Evolutionary conservation across 2,888 invertebrate species (phyloP), one percentile per base, ranked within the genome.

Genomic region (Chloroclysta siterata): DNA sequence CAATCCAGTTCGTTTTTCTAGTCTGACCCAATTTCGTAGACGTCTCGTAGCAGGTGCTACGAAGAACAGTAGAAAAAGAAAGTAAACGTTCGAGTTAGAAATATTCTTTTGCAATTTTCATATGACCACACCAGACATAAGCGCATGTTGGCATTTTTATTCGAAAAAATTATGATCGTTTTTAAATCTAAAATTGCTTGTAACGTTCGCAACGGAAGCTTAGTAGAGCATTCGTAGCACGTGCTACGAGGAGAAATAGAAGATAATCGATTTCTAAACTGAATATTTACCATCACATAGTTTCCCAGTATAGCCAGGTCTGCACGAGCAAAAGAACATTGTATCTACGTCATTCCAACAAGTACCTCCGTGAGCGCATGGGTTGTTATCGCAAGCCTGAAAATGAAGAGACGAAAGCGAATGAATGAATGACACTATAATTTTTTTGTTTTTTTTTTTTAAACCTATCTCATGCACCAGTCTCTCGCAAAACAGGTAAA

Each of bases 321-420:
- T 94, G 80, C 98, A 98, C 58, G 96, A 95, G 84, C 98, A 98
- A 82, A 95, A 95, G 88, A 95, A 97, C 8, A 39, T 8, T 7
- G 95, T 95, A 79, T 96, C 95, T 62, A 95, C 94, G 71, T 95
- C 96, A 75, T 95, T 95, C 96, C 96, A 96, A 83, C 96, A 96
- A 51, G 96, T 96, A 58, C 96, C 96, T 39, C 96, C 96, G 81
- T 96, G 95, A 52, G 95, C 94, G 81, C 96, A 96, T 0, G 96
- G 96, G 81, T 95, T 96, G 71, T 95, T 95, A 78, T 94, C 95
- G 84, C 96, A 96, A 50, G 95, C 94, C 95, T 96, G 90, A 54
- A 80, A 77, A 46, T 29, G 6, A 11, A 33, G 83, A 79, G 15
- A 65, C 68, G 71, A 44, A 44, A 17, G 36, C 8, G 8, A 36